These are phyloP conservation scores for Clavelina lepadiformis DNA, from an alignment of 23 tunicate genomes.

Conservation along the genomic window DNA sequence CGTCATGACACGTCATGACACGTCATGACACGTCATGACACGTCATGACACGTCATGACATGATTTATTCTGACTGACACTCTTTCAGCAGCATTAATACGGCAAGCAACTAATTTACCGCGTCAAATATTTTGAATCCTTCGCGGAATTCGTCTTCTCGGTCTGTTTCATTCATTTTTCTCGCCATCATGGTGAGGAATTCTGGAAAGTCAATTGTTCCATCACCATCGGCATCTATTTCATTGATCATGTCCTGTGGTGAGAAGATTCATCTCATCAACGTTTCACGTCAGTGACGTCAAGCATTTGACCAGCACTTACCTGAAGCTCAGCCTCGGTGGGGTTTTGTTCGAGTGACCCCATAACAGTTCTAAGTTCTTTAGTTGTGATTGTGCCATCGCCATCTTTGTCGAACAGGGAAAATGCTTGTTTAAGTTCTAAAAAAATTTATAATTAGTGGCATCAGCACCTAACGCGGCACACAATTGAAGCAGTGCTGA, in stretches of 20 bases:
- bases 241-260: constrained; percentile 99
- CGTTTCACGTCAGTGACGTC: no score
- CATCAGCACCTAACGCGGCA: background rate
- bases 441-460: no score
- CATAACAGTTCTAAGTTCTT: constrained; percentile 97
- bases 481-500: no score
- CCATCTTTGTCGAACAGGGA: constrained; percentile 98
- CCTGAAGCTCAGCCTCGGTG: constrained; percentile 96
- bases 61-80: no score
- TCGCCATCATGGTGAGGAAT: constrained; percentile 99
- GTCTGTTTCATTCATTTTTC: constrained; percentile 99
- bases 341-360: constrained; percentile 96
- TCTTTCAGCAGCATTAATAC: no score
- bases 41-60: no score
- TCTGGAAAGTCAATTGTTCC: constrained; percentile 99
- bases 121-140: constrained; percentile 93
- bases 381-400: constrained; percentile 97
- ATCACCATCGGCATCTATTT: constrained; percentile 98
- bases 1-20: no score
- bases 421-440: constrained; percentile 97
- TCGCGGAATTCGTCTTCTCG: constrained; percentile 97
- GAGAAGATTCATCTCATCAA: no score
- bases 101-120: no score
- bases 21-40: no score
- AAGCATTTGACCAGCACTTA: no score